Evolutionary conservation across 2,888 invertebrate species (phyloP), one percentile per base, ranked within the genome.

Genomic region (Lasioglossum pauxillum): DNA sequence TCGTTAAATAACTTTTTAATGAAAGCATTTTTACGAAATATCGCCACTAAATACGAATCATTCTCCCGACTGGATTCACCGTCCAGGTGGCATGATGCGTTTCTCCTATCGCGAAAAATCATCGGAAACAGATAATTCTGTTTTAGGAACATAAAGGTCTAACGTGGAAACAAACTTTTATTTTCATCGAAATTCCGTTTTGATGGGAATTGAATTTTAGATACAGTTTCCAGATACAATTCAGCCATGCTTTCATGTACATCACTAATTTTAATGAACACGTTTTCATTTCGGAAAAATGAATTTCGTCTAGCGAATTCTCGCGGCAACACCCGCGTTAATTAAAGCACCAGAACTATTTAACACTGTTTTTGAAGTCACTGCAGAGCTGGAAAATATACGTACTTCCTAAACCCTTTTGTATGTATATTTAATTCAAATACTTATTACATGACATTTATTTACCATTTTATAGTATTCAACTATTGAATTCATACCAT

Each of bases 1-100:
- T 69, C 57, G 73, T 83, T 74, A 78, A 60, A 69, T 57, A 74
- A 84, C 31, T 75, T 69, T 78, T 78, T 84, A 75, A 84, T 75
- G 74, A 74, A 84, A 69, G 46, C 67, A 10, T 74, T 77, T 16
- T 27, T 31, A 44, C 46, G 38, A 84, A 72, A 72, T 53, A 44
- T 19, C 7, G 12, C 35, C 44, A 8, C 35, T 23, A 23, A 23
- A 44, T 19, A 44, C 27, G 16, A 53, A 74, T 75, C 16, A n/a
- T 44, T 44, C 14, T 16, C 4, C 27, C 35, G 19, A 7, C 23
- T 23, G 67, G 14, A 31, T n/a, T 78, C 41, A 14, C 14, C 1
- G 4, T 31, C 5, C 3, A 23, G 12, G 23, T 71, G 41, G 38
- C n/a, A 8, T 27, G n/a, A 4, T 35, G 16, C n/a, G 38, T 23